Conservation (phyloP, 92 coral and sea anemone genomes). For the Pocillopora grandis region DNA sequence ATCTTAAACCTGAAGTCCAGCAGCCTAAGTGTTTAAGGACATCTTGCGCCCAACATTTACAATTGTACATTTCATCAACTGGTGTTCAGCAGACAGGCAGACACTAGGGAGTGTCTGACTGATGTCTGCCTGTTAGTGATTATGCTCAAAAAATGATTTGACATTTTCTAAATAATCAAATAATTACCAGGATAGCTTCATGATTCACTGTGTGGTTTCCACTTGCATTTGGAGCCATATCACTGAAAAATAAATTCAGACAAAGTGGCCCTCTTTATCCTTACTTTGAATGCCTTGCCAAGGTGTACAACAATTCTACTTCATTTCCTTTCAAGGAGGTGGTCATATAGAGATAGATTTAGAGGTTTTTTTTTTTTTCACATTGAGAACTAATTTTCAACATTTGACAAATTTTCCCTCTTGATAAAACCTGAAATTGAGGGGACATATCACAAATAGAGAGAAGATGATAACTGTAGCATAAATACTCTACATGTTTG, state of each 20-base stretch:
- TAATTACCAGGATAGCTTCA: slow-evolving; percentile 67
- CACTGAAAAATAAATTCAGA: slow-evolving; percentile 52
- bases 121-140: too few relatives aligned
- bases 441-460: background rate
- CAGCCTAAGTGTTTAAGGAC: too few relatives aligned
- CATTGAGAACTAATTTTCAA: too few relatives aligned
- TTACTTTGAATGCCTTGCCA: too few relatives aligned
- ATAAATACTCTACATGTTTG: background rate
- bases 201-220: slow-evolving; percentile 83
- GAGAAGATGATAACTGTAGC: background rate
- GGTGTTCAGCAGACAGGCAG: too few relatives aligned
- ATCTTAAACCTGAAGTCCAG: too few relatives aligned
- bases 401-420: too few relatives aligned
- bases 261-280: background rate
- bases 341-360: background rate
- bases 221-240: slow-evolving; percentile 95
- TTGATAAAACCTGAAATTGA: too few relatives aligned
- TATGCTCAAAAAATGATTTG: background rate
- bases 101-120: background rate
- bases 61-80: too few relatives aligned
- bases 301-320: too few relatives aligned
- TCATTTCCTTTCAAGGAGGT: background rate
- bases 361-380: too few relatives aligned
- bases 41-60: too few relatives aligned
- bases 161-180: background rate